Evolutionary conservation across 2,113 vertebrate genomes (phyloP).

Genomic region (Athene noctua): DNA sequence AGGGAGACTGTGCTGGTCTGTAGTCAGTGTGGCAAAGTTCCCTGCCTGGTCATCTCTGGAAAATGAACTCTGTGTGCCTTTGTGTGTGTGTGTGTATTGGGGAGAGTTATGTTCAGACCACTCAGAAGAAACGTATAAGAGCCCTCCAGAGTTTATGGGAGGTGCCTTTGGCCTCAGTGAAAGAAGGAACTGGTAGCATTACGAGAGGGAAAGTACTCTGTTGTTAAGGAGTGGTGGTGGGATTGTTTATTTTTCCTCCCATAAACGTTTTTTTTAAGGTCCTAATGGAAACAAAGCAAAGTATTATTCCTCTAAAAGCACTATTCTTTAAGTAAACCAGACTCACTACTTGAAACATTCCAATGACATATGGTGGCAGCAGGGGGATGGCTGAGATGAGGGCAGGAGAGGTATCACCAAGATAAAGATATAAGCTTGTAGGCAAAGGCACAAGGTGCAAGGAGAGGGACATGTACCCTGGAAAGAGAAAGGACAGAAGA

Average conservation of each 20-base stretch:
- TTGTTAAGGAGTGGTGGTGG: conserved; percentile 66
- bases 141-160: conserved; percentile 60
- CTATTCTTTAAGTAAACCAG: conserved; percentile 69
- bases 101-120: conserved; percentile 31
- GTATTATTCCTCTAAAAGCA: conserved; percentile 70
- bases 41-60: neutral
- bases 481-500: neutral
- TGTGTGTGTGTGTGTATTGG: neutral
- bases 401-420: neutral
- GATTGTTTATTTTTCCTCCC: conserved; percentile 71
- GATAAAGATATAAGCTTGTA: neutral
- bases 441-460: neutral
- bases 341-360: conserved; percentile 70
- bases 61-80: neutral
- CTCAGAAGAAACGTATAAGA: conserved; percentile 50
- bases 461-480: neutral
- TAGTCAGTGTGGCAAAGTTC: neutral
- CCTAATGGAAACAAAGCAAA: conserved; percentile 68
- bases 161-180: conserved; percentile 40
- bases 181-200: conserved; percentile 58
- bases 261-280: conserved; percentile 61
- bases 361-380: conserved; percentile 62
- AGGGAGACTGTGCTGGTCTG: neutral
- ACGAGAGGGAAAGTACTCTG: conserved; percentile 63
- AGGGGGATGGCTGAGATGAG: neutral